These are phyloP conservation scores for Chelidonichthys spinosus DNA, from an alignment of 2,797 vertebrate genomes.

Conservation along the genomic window DNA sequence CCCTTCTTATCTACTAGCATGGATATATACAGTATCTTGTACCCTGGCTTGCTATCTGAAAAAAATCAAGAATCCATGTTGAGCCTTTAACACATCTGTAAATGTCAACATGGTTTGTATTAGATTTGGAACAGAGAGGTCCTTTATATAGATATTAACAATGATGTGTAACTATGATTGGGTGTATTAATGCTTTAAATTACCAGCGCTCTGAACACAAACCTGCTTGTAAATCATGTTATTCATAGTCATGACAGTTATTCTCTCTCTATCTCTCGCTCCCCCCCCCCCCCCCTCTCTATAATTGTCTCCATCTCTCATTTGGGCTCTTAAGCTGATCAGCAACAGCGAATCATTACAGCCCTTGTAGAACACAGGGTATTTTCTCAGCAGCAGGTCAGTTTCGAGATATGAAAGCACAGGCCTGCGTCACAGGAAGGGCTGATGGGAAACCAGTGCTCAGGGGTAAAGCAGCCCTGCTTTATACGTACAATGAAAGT, in stretches of 20 bases:
- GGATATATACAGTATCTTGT: too few species aligned
- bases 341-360: constrained; percentile 67
- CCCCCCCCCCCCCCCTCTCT: too few species aligned
- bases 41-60: too few species aligned
- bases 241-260: background rate
- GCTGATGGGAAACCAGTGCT: constrained; percentile 66
- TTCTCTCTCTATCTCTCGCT: too few species aligned
- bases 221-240: constrained; percentile 6
- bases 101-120: background rate
- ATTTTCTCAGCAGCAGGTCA: constrained; percentile 72
- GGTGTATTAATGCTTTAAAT: background rate
- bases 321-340: constrained; percentile 51
- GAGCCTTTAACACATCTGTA: background rate
- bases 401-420: constrained; percentile 74
- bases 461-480: constrained; percentile 34
- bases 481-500: constrained; percentile 63
- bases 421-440: constrained; percentile 64
- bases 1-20: background rate
- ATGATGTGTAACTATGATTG: background rate
- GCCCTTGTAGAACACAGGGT: constrained; percentile 52
- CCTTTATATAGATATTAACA: background rate
- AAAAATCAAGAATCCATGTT: too few species aligned
- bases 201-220: constrained; percentile 5
- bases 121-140: background rate
- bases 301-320: background rate